Percentiles rank a stretch among this genome's conserved stretches.
phyloP scores from a whole-genome alignment of 1,140 invertebrate genomes.

The Drosophila ficusphila region DNA sequence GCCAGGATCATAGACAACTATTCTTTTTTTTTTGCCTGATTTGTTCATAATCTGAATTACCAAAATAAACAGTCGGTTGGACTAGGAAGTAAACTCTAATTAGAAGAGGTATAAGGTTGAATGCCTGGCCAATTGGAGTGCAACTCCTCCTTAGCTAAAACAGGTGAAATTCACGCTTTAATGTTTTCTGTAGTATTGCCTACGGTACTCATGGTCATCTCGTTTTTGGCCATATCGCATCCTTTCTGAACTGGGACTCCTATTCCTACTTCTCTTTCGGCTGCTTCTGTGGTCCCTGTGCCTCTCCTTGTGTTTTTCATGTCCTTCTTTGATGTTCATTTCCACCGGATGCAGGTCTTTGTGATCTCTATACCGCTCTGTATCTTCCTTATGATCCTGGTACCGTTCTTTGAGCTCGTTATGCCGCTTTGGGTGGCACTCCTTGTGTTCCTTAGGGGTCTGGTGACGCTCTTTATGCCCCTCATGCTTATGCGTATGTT shows the following conservation, averaged over 20 bases:
- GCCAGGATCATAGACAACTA: constrained; percentile 6
- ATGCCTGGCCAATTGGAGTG: too few relatives aligned
- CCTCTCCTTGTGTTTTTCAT: neutral
- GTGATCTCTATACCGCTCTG: neutral
- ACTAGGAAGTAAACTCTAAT: neutral
- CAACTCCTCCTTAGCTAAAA: too few relatives aligned
- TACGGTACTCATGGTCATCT: neutral
- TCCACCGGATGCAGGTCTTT: neutral
- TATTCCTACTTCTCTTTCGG: neutral
- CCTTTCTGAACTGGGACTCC: constrained; percentile 4
- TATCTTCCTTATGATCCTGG: neutral
- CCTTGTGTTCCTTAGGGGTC: too few relatives aligned
- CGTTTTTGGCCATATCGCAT: neutral
- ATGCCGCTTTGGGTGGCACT: neutral
- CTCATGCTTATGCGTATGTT: too few relatives aligned
- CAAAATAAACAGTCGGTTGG: constrained; percentile 18
- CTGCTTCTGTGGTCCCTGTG: neutral
- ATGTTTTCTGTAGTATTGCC: constrained; percentile 1
- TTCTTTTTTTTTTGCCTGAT: constrained; percentile 27
- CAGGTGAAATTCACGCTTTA: too few relatives aligned
- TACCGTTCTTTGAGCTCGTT: neutral
- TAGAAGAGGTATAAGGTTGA: too few relatives aligned
- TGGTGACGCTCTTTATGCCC: too few relatives aligned
- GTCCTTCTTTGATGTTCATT: too few relatives aligned
- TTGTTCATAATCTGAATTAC: constrained; percentile 28